Evolutionary conservation across 2,888 invertebrate species (phyloP).

Genomic region (Drosophila siamana): DNA sequence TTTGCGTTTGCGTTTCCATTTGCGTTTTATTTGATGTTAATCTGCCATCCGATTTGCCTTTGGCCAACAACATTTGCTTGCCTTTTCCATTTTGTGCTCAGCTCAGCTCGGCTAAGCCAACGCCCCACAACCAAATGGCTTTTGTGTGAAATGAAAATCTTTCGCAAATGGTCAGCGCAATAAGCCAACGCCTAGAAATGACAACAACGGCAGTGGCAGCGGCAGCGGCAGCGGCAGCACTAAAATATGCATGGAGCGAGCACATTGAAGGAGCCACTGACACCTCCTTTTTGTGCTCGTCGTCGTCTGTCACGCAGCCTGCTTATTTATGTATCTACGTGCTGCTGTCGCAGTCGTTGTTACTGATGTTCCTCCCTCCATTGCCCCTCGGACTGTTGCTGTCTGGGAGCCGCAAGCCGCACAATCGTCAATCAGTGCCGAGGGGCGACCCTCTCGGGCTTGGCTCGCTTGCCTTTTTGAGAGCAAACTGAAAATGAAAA

Average conservation of each 20-base stretch:
- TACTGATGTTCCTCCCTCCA: neutral
- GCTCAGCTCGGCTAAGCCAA: constrained; percentile 44
- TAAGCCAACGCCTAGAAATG: constrained; percentile 69
- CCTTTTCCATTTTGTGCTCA: constrained; percentile 5
- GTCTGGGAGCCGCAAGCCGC: neutral
- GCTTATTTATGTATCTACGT: constrained; percentile 52
- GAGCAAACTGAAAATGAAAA: constrained; percentile 24
- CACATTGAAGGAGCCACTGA: constrained; percentile 44
- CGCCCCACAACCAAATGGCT: constrained; percentile 48
- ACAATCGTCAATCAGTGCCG: constrained; percentile 28
- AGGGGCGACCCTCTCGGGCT: constrained; percentile 27
- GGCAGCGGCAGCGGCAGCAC: constrained; percentile 10
- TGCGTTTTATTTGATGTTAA: constrained; percentile 67
- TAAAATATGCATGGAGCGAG: constrained; percentile 10
- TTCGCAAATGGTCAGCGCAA: constrained; percentile 47
- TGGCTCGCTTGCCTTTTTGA: constrained; percentile 49
- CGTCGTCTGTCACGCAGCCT: constrained; percentile 51
- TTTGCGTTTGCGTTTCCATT: constrained; percentile 51
- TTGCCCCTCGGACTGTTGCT: neutral
- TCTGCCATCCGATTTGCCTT: constrained; percentile 73
- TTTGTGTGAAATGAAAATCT: constrained; percentile 48
- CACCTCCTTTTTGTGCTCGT: constrained; percentile 37
- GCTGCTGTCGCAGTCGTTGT: constrained; percentile 10
- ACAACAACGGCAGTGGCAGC: constrained; percentile 22
- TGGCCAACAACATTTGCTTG: constrained; percentile 57